Percentiles rank a stretch among this genome's conserved stretches.
phyloP scores from a whole-genome alignment of 2,113 vertebrate genomes.

The Empidonax alnorum region DNA sequence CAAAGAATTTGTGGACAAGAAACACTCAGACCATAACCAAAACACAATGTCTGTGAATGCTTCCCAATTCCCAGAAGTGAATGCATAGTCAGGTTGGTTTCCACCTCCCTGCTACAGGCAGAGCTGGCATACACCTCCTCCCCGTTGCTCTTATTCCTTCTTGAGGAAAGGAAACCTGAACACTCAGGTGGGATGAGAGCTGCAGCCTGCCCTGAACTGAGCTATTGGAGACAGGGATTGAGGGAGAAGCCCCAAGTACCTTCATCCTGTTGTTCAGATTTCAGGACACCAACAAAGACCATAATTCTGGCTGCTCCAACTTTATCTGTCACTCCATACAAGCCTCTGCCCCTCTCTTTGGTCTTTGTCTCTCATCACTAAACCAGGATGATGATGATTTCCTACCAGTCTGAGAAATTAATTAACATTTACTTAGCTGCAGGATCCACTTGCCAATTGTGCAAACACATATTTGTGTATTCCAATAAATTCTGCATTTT shows the following conservation, averaged over 20 bases:
- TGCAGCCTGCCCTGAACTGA: not conserved
- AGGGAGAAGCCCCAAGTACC: not conserved
- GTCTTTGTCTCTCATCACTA: not conserved
- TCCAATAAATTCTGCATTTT: not conserved
- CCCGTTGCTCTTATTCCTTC: not conserved
- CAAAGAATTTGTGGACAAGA: not conserved
- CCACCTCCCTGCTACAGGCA: not conserved
- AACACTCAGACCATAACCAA: not conserved
- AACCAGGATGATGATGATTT: not conserved
- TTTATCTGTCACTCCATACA: not conserved
- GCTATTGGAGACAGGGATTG: accelerated
- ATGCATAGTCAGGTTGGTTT: not conserved
- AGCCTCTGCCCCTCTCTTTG: not conserved
- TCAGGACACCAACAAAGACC: not conserved
- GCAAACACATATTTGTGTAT: not conserved
- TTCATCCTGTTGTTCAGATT: not conserved
- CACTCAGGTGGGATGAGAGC: not conserved
- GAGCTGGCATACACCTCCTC: not conserved
- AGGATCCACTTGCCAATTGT: not conserved
- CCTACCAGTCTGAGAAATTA: not conserved
- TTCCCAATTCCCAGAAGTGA: not conserved
- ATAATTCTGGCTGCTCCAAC: not conserved
- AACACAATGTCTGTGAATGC: not conserved
- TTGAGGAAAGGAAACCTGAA: not conserved
- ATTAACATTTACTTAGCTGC: not conserved